Conservation (phyloP, 2,113 vertebrate genomes). For the Hystrix brachyura region DNA sequence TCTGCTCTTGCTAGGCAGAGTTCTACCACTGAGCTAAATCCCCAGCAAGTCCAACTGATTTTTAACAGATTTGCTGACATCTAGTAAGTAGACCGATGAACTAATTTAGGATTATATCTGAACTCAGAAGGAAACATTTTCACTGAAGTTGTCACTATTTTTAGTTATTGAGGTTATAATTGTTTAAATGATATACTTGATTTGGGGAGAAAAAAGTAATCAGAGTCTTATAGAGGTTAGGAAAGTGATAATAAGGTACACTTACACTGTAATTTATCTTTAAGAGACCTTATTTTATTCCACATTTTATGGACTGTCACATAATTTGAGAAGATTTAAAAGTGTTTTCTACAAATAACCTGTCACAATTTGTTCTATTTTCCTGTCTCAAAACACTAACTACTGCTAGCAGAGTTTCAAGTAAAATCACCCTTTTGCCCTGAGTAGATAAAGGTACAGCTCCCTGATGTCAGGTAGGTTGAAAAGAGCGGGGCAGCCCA, state of each 20-base stretch:
- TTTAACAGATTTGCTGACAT: not conserved
- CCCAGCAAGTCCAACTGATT: not conserved
- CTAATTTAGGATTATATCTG: not conserved
- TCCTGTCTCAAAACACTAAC: constrained; percentile 27
- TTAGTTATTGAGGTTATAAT: constrained; percentile 19
- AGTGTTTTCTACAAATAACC: constrained; percentile 40
- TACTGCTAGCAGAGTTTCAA: not conserved
- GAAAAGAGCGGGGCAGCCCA: accelerated
- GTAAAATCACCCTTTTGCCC: not conserved
- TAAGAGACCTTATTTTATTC: not conserved
- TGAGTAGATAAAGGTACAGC: not conserved
- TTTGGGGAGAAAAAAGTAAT: not conserved
- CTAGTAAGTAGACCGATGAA: not conserved
- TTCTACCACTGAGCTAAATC: too few species aligned
- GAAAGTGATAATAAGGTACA: not conserved
- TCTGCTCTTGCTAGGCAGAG: not conserved
- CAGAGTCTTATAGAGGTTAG: not conserved
- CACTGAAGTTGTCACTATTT: not conserved
- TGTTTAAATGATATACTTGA: constrained; percentile 46
- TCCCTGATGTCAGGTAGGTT: accelerated
- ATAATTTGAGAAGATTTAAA: not conserved
- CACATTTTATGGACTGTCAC: not conserved
- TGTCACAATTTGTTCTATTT: constrained; percentile 4
- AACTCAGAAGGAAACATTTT: not conserved
- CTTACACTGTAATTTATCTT: not conserved